A percentile compares a stretch with the other conserved stretches of the same genome.
phyloP scores from a whole-genome alignment of 2,888 invertebrate species.

The Ichneumon xanthorius region DNA sequence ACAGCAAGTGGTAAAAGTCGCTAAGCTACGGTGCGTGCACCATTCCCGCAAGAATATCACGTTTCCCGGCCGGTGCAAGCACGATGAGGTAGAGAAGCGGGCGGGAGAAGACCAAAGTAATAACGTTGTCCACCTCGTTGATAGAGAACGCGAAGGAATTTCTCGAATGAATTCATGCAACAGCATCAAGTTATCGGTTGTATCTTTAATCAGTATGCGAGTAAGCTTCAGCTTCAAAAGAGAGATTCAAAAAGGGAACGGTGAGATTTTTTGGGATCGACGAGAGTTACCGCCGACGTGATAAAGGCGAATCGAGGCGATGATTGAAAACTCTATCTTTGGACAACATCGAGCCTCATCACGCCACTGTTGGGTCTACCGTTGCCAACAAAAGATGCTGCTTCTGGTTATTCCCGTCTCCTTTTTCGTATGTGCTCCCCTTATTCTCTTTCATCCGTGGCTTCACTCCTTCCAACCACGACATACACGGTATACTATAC shows the following conservation, averaged over 20 bases:
- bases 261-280: slow-evolving; percentile 49
- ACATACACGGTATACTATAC: slow-evolving; percentile 1
- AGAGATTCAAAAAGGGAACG: background rate
- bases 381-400: slow-evolving; percentile 70
- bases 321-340: slow-evolving; percentile 74
- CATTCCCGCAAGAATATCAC: slow-evolving; percentile 53
- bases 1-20: slow-evolving; percentile 39
- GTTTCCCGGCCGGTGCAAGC: slow-evolving; percentile 28
- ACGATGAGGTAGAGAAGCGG: background rate
- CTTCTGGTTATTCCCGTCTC: slow-evolving; percentile 65
- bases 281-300: slow-evolving; percentile 17
- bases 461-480: slow-evolving; percentile 16
- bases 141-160: slow-evolving; percentile 62
- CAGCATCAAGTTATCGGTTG: slow-evolving; percentile 36
- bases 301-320: slow-evolving; percentile 38
- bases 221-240: background rate
- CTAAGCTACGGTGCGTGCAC: slow-evolving; percentile 32
- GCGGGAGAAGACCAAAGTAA: slow-evolving; percentile 29
- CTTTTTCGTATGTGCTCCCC: slow-evolving; percentile 18
- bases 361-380: slow-evolving; percentile 68
- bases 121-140: slow-evolving; percentile 53
- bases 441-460: slow-evolving; percentile 10
- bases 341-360: slow-evolving; percentile 72
- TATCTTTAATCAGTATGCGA: slow-evolving; percentile 63
- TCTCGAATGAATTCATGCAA: slow-evolving; percentile 50